Percentiles rank a stretch among this genome's conserved stretches.
Evolutionary conservation across 2,888 invertebrate genomes (phyloP).

Genomic region (Nomada ruficornis): DNA sequence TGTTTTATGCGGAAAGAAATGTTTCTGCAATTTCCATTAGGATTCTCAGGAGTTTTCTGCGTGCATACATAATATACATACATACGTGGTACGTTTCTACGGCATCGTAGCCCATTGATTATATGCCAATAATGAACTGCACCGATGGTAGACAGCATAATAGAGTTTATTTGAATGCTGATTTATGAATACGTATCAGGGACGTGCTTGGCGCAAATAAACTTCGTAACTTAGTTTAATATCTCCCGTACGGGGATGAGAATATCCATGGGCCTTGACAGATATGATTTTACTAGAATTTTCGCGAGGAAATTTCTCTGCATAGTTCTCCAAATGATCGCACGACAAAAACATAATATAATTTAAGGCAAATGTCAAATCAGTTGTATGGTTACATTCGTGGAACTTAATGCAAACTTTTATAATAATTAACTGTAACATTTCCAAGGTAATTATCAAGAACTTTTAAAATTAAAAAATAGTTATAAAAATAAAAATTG

Average conservation of each 20-base stretch:
- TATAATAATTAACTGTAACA: not conserved
- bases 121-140: conserved; percentile 44
- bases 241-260: not conserved
- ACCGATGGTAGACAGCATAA: conserved; percentile 18
- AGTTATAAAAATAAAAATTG: not conserved
- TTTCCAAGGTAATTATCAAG: not conserved
- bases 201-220: conserved; percentile 1
- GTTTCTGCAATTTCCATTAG: not conserved
- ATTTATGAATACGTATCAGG: conserved; percentile 21
- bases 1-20: not conserved
- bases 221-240: conserved; percentile 17
- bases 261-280: not conserved
- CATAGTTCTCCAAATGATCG: not conserved
- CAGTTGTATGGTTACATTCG: not conserved
- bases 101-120: conserved; percentile 48
- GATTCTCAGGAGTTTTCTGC: conserved; percentile 2
- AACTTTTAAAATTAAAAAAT: not conserved
- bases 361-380: not conserved
- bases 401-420: not conserved
- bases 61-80: not conserved
- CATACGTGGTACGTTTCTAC: not conserved
- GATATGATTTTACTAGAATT: not conserved
- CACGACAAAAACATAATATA: not conserved
- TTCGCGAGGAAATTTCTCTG: not conserved
- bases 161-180: conserved; percentile 23